Evolutionary conservation across 2,113 vertebrate genomes (phyloP).

Genomic region (Oryzias melastigma): DNA sequence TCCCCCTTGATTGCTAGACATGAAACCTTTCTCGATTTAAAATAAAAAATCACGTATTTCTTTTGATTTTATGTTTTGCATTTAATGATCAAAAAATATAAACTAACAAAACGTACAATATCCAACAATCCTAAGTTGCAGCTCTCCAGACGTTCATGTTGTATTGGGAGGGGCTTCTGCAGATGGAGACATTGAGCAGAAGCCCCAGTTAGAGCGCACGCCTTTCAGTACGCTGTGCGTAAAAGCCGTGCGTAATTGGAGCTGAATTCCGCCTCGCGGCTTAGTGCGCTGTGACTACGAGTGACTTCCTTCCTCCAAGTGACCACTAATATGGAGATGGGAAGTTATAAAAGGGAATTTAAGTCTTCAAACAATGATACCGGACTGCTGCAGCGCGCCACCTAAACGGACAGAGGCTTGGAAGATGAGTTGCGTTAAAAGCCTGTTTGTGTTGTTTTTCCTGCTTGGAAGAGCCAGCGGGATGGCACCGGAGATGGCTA

Average conservation of each 20-base stretch:
- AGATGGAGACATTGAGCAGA: conserved; percentile 3
- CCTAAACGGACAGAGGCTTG: conserved; percentile 1
- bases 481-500: conserved; percentile 5
- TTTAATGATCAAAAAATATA: too few species aligned
- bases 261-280: conserved; percentile 11
- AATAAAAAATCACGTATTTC: too few species aligned
- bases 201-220: conserved; percentile 7
- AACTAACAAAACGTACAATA: background rate
- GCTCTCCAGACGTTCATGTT: too few species aligned
- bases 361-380: conserved; percentile 21
- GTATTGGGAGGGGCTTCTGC: conserved; percentile 28
- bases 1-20: too few species aligned
- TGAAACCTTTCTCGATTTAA: too few species aligned
- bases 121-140: too few species aligned
- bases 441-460: conserved; percentile 28
- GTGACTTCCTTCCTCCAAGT: conserved; percentile 59
- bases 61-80: too few species aligned
- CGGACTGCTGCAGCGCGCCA: background rate
- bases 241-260: conserved; percentile 46
- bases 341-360: conserved; percentile 53
- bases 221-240: conserved; percentile 27
- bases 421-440: conserved; percentile 51
- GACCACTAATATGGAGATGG: conserved; percentile 41
- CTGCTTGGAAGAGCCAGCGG: conserved; percentile 16
- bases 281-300: conserved; percentile 5